These are phyloP conservation scores for Phaethornis superciliosus DNA, from an alignment of 2,113 vertebrate genomes.

Conservation along the genomic window DNA sequence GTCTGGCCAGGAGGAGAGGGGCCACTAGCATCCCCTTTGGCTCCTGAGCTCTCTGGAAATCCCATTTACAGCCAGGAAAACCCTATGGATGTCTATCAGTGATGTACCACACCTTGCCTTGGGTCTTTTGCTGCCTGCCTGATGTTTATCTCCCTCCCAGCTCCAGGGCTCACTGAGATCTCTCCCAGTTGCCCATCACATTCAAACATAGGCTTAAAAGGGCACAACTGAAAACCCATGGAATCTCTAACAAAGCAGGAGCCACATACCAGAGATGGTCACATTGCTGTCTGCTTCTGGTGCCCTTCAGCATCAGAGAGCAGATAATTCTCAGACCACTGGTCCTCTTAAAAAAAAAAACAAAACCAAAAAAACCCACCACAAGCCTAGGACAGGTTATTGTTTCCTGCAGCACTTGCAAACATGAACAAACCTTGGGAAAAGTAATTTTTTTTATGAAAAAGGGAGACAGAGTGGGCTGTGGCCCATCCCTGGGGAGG, in stretches of 20 bases:
- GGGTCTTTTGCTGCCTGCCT: not conserved
- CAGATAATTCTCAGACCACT: not conserved
- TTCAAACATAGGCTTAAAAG: not conserved
- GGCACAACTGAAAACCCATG: not conserved
- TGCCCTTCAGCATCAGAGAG: not conserved
- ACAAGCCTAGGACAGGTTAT: not conserved
- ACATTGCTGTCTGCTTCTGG: not conserved
- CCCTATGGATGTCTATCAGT: accelerated
- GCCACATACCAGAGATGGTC: not conserved
- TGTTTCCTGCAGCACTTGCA: not conserved
- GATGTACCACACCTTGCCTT: not conserved
- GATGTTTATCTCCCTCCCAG: not conserved
- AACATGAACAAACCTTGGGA: not conserved
- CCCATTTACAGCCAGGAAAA: not conserved
- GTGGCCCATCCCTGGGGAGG: not conserved
- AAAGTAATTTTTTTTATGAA: not conserved
- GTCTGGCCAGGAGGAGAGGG: not conserved
- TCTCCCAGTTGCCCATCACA: not conserved
- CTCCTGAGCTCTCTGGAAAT: not conserved
- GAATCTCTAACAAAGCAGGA: not conserved
- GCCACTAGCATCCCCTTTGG: not conserved
- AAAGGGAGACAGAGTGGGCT: not conserved
- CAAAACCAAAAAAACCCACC: not conserved
- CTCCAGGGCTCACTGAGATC: not conserved
- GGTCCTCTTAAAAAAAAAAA: not conserved